Base-by-base conservation (phyloP, 2,888 invertebrate genomes). In the Sarcophaga rosellei region DNA sequence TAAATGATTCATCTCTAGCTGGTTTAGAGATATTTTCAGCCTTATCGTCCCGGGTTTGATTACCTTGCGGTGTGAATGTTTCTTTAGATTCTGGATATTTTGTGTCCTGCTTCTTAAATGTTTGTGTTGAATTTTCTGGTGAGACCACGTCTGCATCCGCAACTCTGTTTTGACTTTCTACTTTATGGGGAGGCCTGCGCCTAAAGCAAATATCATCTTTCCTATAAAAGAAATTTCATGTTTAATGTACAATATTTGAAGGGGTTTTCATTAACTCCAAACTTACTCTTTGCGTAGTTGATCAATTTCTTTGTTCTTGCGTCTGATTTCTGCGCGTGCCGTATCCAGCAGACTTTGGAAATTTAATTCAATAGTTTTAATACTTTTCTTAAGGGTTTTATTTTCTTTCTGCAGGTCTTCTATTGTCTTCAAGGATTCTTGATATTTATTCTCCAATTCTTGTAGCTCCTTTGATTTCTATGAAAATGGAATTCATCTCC, bases 141-240 rank as follows among this genome's bases (percentile, higher is more conserved):
- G 10, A 53, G 1, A 4, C 17, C 10, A 4, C 53, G 17, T 53
- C 53, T 53, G 17, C 53, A 53, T 1, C 5, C 53, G 4, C 1
- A 17, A 17, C 17, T 3, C 35, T 63, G 10, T 85, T 53, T 70
- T 70, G 62, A 4, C 5, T 21, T n/a, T 12, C 35, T 5, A 6
- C 62, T n/a, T 76, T 84, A 11, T 4, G 65, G n/a, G 82, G 82
- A 3, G 80, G 81, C 61, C 89, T 91, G 2, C 92, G 90, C 20
- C 92, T 88, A 20, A 92, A 92, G 77, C 92, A 92, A 4, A 92
- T 89, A 77, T 92, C 91, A 87, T 92, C 92, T 72, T 91, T 92
- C 76, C 92, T 91, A 72, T 44, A 85, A 74, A 17, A 81, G 11
- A 53, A 47, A 17, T 8, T 3, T 11, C 8, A 8, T 53, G 4